Conservation (phyloP, 53 echinoderm and acorn worm genomes). For the Paelopatides confundens region DNA sequence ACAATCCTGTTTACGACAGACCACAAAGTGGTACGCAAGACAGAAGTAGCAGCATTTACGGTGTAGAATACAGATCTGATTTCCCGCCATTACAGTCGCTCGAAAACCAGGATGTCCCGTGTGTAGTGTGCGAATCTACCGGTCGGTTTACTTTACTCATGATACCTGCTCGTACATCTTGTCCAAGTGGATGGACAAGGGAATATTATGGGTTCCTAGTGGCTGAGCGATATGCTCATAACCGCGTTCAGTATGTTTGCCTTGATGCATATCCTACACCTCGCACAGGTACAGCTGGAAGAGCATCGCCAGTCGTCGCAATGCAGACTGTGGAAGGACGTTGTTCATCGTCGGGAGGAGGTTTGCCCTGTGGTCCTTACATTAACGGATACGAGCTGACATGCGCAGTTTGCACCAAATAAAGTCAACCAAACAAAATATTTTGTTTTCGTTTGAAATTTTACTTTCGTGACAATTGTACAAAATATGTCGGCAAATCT, state of each 20-base stretch:
- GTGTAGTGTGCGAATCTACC: background rate
- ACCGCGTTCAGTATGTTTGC: background rate
- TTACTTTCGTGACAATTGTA: no score
- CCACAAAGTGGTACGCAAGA: background rate
- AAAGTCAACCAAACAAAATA: background rate
- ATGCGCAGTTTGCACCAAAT: background rate
- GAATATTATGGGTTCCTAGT: conserved; percentile 26
- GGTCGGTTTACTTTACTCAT: background rate
- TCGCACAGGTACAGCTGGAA: background rate
- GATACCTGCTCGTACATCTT: conserved; percentile 9
- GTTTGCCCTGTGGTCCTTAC: background rate
- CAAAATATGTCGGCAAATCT: no score
- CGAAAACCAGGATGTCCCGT: background rate
- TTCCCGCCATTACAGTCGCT: background rate
- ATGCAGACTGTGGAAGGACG: background rate
- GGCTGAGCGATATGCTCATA: background rate
- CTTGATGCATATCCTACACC: background rate
- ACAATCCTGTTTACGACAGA: background rate
- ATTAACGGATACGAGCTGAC: background rate
- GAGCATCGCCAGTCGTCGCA: background rate
- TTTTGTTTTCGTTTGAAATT: background rate
- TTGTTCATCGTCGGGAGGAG: background rate
- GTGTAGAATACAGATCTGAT: background rate
- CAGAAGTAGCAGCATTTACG: background rate
- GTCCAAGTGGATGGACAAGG: background rate